Evolutionary conservation across 2,113 vertebrate genomes (phyloP).

Genomic region (Trogon melanurus): DNA sequence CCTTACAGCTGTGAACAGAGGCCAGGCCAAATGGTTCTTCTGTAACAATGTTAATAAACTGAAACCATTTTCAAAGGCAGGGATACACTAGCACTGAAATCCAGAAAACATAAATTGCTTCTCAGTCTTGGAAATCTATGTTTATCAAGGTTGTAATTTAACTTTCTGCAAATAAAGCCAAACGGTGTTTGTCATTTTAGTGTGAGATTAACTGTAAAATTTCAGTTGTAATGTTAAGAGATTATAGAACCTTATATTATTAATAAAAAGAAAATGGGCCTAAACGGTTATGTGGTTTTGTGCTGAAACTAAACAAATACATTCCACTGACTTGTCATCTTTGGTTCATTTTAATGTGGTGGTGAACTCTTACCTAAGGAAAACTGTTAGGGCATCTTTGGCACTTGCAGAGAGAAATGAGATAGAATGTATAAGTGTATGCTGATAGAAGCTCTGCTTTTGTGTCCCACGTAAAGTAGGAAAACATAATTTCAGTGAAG

Average conservation of each 20-base stretch:
- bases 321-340: constrained; percentile 6
- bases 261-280: constrained; percentile 76
- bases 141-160: constrained; percentile 67
- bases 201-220: constrained; percentile 76
- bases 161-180: constrained; percentile 74
- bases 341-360: constrained; percentile 30
- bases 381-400: background rate
- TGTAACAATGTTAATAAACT: constrained; percentile 35
- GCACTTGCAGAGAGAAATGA: background rate
- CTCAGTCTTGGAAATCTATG: constrained; percentile 57
- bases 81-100: constrained; percentile 46
- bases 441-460: background rate
- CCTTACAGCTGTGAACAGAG: constrained; percentile 43
- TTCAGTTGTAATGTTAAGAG: constrained; percentile 73
- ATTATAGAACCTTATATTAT: constrained; percentile 73
- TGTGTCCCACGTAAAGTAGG: background rate
- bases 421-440: background rate
- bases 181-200: constrained; percentile 69
- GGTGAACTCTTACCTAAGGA: background rate
- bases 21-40: constrained; percentile 44
- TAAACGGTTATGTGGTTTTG: constrained; percentile 41
- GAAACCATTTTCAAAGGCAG: constrained; percentile 45
- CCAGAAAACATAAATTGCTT: constrained; percentile 52
- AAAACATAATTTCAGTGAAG: background rate
- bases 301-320: constrained; percentile 49